Conservation (phyloP, 2,113 vertebrate genomes). For the Apteryx mantelli region DNA sequence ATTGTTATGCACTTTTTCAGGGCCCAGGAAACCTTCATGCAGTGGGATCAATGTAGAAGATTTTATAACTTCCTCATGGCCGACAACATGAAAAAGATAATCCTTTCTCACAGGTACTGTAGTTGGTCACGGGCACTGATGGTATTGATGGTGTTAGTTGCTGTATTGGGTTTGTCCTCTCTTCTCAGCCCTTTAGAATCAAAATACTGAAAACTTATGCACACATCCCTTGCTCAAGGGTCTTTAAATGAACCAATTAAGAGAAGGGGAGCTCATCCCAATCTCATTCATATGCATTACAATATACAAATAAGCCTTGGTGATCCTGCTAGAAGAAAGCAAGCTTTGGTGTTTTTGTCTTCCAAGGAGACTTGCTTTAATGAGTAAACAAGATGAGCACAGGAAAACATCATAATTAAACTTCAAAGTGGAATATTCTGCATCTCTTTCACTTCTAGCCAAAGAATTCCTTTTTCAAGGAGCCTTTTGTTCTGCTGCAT, state of each 20-base stretch:
- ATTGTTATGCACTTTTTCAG: slow-evolving; percentile 71
- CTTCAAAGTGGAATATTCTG: slow-evolving; percentile 33
- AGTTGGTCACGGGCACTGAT: neutral
- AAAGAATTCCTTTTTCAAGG: slow-evolving; percentile 54
- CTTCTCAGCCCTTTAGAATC: neutral
- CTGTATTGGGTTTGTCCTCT: neutral
- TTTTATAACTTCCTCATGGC: slow-evolving; percentile 99
- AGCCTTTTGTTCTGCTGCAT: slow-evolving; percentile 47
- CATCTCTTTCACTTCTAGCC: slow-evolving; percentile 59
- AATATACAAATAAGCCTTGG: neutral
- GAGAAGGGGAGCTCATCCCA: neutral
- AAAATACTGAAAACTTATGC: neutral
- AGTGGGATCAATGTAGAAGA: slow-evolving; percentile 96
- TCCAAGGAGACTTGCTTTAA: neutral
- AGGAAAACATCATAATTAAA: neutral
- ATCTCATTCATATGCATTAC: neutral
- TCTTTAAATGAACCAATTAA: neutral
- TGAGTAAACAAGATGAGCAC: neutral
- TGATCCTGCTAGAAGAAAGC: neutral
- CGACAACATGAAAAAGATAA: slow-evolving; percentile 99
- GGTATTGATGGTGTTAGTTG: neutral
- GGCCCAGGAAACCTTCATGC: slow-evolving; percentile 97
- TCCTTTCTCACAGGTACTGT: slow-evolving; percentile 93
- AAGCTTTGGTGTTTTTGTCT: neutral
- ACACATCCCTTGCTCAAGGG: neutral